Percentiles rank a stretch among this genome's conserved stretches.
phyloP scores from a whole-genome alignment of 2,797 vertebrate genomes.

The Danio kyathit region DNA sequence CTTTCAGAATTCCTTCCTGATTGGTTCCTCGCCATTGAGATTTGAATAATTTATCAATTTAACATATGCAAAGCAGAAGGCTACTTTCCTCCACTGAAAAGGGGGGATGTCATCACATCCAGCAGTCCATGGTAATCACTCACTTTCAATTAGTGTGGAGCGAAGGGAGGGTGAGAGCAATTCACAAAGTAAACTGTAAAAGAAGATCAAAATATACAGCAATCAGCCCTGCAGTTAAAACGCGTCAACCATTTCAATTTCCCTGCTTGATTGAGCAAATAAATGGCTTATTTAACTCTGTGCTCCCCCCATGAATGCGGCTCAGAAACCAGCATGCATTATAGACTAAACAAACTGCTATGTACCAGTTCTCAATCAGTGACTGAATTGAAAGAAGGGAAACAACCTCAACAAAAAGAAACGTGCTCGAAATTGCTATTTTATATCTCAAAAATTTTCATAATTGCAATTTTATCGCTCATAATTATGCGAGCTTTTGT shows the following conservation, averaged over 20 bases:
- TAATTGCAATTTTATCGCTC: background rate
- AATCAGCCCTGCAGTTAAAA: slow-evolving; percentile 61
- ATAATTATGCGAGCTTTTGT: background rate
- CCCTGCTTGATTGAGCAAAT: slow-evolving; percentile 57
- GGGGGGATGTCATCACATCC: slow-evolving; percentile 43
- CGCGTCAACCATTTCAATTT: slow-evolving; percentile 48
- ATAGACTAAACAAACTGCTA: slow-evolving; percentile 46
- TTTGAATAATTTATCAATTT: slow-evolving; percentile 53
- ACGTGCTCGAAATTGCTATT: background rate
- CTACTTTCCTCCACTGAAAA: slow-evolving; percentile 40
- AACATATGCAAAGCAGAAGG: slow-evolving; percentile 52
- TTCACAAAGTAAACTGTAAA: slow-evolving; percentile 54
- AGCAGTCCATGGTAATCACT: slow-evolving; percentile 46
- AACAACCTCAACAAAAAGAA: slow-evolving; percentile 44
- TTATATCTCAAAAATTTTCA: background rate
- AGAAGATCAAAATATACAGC: slow-evolving; percentile 58
- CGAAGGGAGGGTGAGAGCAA: slow-evolving; percentile 30
- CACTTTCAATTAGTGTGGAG: slow-evolving; percentile 44
- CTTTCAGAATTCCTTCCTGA: slow-evolving; percentile 39
- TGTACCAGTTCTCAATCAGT: slow-evolving; percentile 37
- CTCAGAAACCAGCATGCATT: slow-evolving; percentile 49
- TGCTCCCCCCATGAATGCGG: slow-evolving; percentile 43
- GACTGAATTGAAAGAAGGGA: slow-evolving; percentile 41
- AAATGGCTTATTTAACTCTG: slow-evolving; percentile 55
- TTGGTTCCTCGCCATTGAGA: slow-evolving; percentile 42